A percentile compares a stretch with the other conserved stretches of the same genome.
phyloP scores from a whole-genome alignment of 2,113 vertebrate species.

The Rynchops niger region DNA sequence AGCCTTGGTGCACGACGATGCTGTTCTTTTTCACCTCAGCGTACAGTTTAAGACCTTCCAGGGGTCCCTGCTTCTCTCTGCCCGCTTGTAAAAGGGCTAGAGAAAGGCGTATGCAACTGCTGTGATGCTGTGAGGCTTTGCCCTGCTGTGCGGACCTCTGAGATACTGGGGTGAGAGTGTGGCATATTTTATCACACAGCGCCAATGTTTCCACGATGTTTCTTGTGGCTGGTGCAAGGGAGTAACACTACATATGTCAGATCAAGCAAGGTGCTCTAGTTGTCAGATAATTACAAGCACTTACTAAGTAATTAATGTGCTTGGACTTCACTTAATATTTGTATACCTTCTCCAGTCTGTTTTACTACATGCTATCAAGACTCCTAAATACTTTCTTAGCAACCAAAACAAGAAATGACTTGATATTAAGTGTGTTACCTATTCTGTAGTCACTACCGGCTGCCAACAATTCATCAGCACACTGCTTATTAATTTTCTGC shows the following conservation, averaged over 20 bases:
- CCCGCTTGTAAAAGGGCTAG: not conserved
- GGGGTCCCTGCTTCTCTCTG: not conserved
- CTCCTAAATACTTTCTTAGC: not conserved
- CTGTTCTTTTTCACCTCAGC: not conserved
- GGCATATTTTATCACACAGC: not conserved
- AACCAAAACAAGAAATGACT: not conserved
- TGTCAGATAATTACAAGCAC: not conserved
- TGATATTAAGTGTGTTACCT: not conserved
- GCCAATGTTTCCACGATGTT: not conserved
- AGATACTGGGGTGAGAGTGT: not conserved
- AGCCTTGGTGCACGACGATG: not conserved
- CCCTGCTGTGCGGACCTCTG: not conserved
- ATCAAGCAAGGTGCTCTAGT: not conserved
- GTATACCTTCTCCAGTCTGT: not conserved
- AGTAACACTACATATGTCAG: not conserved
- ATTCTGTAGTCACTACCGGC: not conserved
- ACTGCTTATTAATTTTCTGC: constrained; percentile 45
- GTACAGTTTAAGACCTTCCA: not conserved
- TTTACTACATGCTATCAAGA: not conserved
- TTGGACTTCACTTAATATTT: not conserved
- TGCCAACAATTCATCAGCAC: not conserved
- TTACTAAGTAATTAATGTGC: not conserved
- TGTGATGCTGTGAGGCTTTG: not conserved
- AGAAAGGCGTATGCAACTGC: not conserved
- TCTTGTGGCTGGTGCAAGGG: not conserved